phyloP scores from a whole-genome alignment of 2,888 invertebrate species.

The Tetrapedia diversipes region DNA sequence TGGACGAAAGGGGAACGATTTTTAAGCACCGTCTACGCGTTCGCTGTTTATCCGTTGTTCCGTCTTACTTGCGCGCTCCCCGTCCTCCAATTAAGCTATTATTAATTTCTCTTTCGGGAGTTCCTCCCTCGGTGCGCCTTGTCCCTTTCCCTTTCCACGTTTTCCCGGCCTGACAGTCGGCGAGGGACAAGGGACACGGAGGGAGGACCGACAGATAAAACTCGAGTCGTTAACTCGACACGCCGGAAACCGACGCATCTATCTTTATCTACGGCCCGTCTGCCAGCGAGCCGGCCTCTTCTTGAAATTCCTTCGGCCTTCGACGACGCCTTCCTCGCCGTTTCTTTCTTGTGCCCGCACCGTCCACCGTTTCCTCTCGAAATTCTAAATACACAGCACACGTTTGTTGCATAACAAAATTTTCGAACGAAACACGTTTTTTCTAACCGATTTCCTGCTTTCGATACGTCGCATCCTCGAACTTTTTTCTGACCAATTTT shows the following conservation, averaged over 20 bases:
- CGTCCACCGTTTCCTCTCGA: not conserved
- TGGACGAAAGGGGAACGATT: not conserved
- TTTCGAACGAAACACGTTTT: not conserved
- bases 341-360: constrained; percentile 14
- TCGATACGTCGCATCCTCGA: no score
- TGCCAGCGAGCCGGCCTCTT: constrained; percentile 57
- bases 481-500: no score
- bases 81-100: constrained; percentile 44
- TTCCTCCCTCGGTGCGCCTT: constrained; percentile 15
- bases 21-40: constrained; percentile 39
- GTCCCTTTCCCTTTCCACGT: constrained; percentile 34
- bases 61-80: not conserved
- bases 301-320: constrained; percentile 64
- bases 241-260: constrained; percentile 80
- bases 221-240: constrained; percentile 80
- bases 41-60: constrained; percentile 11
- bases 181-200: constrained; percentile 39
- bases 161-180: constrained; percentile 31
- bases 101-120: constrained; percentile 42
- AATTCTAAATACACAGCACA: no score
- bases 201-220: constrained; percentile 74
- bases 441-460: no score
- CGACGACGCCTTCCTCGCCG: constrained; percentile 33
- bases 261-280: constrained; percentile 77
- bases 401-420: not conserved